These are phyloP conservation scores for Lepilemur septentrionalis DNA, from an alignment of 2,797 vertebrate species.

Conservation along the genomic window DNA sequence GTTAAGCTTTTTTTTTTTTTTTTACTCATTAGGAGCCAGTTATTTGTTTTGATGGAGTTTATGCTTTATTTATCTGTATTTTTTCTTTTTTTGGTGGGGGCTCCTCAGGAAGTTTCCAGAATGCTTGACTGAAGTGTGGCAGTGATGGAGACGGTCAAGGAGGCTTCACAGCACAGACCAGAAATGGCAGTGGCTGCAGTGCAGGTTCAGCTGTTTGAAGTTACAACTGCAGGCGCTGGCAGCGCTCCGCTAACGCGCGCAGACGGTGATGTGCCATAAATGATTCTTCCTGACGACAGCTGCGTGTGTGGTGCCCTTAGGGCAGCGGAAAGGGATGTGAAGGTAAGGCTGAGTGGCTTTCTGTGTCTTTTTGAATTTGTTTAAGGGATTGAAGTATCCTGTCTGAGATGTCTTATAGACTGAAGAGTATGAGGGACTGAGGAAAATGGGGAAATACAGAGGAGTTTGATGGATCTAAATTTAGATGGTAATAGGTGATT, in stretches of 20 bases:
- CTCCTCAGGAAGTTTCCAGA: not conserved
- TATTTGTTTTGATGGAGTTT: not conserved
- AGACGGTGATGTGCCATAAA: not conserved
- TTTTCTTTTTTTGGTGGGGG: not conserved
- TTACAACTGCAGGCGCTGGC: not conserved
- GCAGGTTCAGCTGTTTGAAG: not conserved
- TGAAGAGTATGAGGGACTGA: constrained; percentile 8
- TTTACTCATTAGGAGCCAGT: not conserved
- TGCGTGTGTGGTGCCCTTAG: not conserved
- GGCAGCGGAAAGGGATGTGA: not conserved
- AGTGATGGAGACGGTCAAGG: not conserved
- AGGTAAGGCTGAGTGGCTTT: constrained; percentile 55
- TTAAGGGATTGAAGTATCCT: constrained; percentile 5
- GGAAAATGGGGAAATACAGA: constrained; percentile 16
- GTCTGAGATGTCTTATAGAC: constrained; percentile 17
- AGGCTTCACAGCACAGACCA: not conserved
- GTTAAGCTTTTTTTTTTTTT: not conserved
- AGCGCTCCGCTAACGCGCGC: not conserved
- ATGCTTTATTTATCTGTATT: not conserved
- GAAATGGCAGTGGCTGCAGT: not conserved
- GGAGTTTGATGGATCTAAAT: constrained; percentile 1
- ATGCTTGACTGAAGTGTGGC: not conserved
- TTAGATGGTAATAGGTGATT: constrained; percentile 13
- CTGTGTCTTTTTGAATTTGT: constrained; percentile 59
- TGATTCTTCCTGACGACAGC: not conserved